These are phyloP conservation scores for Bostrychus sinensis DNA, from an alignment of 2,113 vertebrate genomes.

Conservation along the genomic window DNA sequence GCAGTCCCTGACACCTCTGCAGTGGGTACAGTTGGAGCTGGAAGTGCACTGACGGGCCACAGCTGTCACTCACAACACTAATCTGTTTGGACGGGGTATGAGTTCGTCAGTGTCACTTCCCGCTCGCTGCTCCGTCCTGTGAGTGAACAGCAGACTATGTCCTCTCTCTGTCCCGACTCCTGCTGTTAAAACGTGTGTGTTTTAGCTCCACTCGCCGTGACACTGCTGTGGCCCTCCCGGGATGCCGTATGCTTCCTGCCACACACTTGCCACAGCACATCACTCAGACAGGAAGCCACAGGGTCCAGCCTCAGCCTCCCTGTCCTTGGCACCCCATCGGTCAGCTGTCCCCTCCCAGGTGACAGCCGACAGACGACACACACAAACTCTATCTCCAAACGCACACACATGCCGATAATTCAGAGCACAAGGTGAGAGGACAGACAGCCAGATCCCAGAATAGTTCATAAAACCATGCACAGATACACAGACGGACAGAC, in stretches of 20 bases:
- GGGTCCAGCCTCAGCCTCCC: constrained; percentile 29
- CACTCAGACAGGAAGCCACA: constrained; percentile 45
- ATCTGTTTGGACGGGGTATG: background rate
- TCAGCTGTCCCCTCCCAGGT: constrained; percentile 64
- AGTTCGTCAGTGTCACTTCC: constrained; percentile 1
- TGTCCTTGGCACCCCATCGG: constrained; percentile 70
- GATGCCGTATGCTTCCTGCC: constrained; percentile 69
- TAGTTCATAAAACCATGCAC: constrained; percentile 36
- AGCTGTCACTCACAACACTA: background rate
- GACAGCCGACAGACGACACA: constrained; percentile 17
- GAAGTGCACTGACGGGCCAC: background rate
- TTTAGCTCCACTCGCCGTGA: constrained; percentile 40
- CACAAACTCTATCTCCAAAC: constrained; percentile 8
- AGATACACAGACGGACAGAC: constrained; percentile 12
- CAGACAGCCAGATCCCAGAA: constrained; percentile 18
- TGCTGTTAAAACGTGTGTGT: constrained; percentile 18
- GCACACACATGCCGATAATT: constrained; percentile 6
- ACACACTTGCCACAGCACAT: constrained; percentile 67
- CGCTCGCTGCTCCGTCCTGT: background rate
- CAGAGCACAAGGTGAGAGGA: constrained; percentile 26
- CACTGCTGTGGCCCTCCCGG: constrained; percentile 51
- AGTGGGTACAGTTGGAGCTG: background rate
- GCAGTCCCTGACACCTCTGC: no score
- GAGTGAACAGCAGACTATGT: background rate
- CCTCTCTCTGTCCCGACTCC: background rate